Percentiles rank a stretch among this genome's conserved stretches.
phyloP scores from a whole-genome alignment of 2,797 vertebrate genomes.

The Arnoldichthys spilopterus region DNA sequence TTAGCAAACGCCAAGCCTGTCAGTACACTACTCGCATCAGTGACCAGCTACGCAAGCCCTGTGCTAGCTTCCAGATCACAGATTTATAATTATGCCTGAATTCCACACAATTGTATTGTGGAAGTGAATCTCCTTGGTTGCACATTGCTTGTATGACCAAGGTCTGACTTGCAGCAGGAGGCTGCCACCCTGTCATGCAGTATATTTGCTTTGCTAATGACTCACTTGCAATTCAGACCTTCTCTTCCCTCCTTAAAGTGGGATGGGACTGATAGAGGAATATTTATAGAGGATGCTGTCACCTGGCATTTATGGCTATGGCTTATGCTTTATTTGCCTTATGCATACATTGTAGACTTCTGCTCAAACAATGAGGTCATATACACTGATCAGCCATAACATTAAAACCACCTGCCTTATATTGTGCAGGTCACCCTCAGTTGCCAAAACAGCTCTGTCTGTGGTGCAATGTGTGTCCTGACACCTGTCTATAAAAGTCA shows the following conservation, averaged over 20 bases:
- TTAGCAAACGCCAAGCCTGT: not conserved
- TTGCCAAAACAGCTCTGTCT: no score
- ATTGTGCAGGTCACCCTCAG: no score
- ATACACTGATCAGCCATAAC: no score
- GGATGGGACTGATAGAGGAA: not conserved
- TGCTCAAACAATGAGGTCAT: no score
- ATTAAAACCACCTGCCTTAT: no score
- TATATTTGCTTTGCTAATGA: conserved; percentile 2
- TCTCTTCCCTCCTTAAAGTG: not conserved
- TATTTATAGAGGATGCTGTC: not conserved
- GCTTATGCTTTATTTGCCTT: not conserved
- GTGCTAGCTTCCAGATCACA: not conserved
- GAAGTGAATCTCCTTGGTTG: no score
- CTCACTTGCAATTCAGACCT: not conserved
- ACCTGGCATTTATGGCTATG: not conserved
- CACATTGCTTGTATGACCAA: not conserved
- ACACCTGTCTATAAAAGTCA: no score
- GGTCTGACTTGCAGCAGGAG: not conserved
- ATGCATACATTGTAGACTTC: no score
- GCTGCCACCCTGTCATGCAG: not conserved
- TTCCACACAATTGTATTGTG: not conserved
- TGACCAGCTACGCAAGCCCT: conserved; percentile 3
- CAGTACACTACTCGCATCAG: conserved; percentile 13
- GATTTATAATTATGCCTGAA: not conserved
- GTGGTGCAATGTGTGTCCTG: no score